Evolutionary conservation across 2,888 invertebrate species (phyloP).

Genomic region (Eurytoma adleriae): DNA sequence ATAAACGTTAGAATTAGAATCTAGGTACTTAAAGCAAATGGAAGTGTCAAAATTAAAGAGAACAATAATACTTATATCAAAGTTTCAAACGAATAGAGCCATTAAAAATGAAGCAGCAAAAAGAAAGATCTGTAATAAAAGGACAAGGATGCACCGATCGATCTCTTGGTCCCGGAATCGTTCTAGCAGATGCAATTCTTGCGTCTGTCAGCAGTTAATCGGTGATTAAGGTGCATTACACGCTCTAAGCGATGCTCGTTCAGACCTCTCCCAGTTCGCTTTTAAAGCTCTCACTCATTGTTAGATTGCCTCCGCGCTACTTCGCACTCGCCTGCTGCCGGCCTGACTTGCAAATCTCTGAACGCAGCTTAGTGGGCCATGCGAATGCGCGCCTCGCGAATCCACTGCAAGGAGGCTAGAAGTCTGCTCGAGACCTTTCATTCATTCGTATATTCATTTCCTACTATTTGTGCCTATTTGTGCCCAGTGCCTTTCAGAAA

Average conservation of each 20-base stretch:
- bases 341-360: constrained; percentile 28
- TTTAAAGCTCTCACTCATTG: constrained; percentile 40
- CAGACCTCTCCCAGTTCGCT: constrained; percentile 52
- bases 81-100: too few relatives aligned
- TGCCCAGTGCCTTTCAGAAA: too few relatives aligned
- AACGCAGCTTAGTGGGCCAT: constrained; percentile 31
- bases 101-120: too few relatives aligned
- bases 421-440: not conserved
- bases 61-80: too few relatives aligned
- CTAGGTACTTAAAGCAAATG: too few relatives aligned
- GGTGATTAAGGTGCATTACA: constrained; percentile 65
- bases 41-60: too few relatives aligned
- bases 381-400: constrained; percentile 14
- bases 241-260: constrained; percentile 58
- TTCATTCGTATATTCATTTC: too few relatives aligned
- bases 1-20: too few relatives aligned
- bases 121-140: too few relatives aligned
- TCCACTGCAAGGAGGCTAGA: not conserved
- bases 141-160: not conserved
- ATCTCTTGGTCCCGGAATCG: constrained; percentile 30
- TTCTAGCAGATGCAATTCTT: constrained; percentile 37
- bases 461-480: too few relatives aligned
- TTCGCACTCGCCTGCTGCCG: constrained; percentile 14
- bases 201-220: constrained; percentile 60
- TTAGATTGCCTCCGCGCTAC: constrained; percentile 45